A percentile compares a stretch with the other conserved stretches of the same genome.
These are phyloP conservation scores for Aphis gossypii DNA, from an alignment of 1,140 invertebrate genomes.

Conservation along the genomic window DNA sequence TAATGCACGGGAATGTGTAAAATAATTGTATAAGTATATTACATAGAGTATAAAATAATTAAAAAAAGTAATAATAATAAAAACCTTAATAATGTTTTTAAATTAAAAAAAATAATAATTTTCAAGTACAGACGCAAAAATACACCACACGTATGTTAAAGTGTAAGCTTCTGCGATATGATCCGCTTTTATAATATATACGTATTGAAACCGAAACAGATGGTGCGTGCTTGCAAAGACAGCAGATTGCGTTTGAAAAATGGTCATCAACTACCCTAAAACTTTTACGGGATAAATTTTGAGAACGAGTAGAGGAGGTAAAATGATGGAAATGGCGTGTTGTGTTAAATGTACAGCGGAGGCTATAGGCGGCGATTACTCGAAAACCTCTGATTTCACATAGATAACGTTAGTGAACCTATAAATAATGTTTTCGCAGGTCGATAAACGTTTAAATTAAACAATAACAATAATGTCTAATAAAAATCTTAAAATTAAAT, in stretches of 20 bases:
- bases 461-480: too few species aligned
- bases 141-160: neutral
- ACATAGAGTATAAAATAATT: neutral
- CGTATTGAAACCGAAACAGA: neutral
- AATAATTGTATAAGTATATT: too few species aligned
- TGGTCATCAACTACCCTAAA: neutral
- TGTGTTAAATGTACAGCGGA: neutral
- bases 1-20: too few species aligned
- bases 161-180: neutral
- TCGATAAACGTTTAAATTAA: too few species aligned
- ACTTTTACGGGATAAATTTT: neutral
- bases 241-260: slow-evolving; percentile 20
- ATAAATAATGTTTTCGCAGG: too few species aligned
- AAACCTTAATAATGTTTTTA: neutral
- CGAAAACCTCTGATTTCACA: too few species aligned
- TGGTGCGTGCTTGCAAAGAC: neutral
- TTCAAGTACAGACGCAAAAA: neutral
- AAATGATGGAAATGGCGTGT: neutral
- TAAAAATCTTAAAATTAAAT: too few species aligned
- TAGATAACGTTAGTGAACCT: too few species aligned
- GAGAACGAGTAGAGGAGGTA: neutral
- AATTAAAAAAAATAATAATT: neutral
- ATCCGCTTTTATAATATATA: neutral
- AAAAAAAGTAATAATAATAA: neutral
- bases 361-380: too few species aligned